These are phyloP conservation scores for Drosophila neutralis DNA, from an alignment of 2,888 invertebrate species.

Conservation along the genomic window DNA sequence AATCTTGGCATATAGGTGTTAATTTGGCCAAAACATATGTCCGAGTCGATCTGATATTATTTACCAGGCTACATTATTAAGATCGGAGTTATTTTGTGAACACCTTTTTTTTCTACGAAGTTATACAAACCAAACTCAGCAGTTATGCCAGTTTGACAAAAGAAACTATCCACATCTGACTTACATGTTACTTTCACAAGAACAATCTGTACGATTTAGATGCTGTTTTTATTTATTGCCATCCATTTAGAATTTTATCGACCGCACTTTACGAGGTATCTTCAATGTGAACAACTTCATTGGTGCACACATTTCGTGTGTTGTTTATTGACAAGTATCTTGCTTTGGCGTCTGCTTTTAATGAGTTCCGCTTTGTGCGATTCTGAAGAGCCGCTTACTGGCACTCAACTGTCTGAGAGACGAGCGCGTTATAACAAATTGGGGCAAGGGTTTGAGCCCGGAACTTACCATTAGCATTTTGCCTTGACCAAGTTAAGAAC, in stretches of 20 bases:
- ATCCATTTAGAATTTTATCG: neutral
- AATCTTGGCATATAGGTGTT: neutral
- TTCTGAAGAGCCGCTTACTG: conserved; percentile 30
- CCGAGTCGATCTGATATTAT: neutral
- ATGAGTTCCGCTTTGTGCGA: conserved; percentile 38
- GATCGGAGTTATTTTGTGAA: neutral
- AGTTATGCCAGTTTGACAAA: neutral
- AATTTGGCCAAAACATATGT: neutral
- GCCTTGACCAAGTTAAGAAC: conserved; percentile 62
- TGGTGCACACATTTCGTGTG: neutral
- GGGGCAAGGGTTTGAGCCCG: conserved; percentile 42
- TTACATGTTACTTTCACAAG: neutral
- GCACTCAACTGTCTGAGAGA: conserved; percentile 18
- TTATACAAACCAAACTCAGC: neutral
- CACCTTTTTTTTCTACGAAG: neutral
- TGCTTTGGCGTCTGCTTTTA: conserved; percentile 39
- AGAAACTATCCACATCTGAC: neutral
- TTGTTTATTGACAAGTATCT: conserved; percentile 22
- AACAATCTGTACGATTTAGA: neutral
- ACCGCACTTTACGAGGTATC: conserved; percentile 16
- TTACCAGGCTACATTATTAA: neutral
- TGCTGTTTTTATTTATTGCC: neutral
- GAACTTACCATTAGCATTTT: conserved; percentile 63
- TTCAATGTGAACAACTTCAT: neutral
- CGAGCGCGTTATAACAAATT: conserved; percentile 9